These are phyloP conservation scores for Podabrus alpinus DNA, from an alignment of 2,888 invertebrate genomes.

Conservation along the genomic window DNA sequence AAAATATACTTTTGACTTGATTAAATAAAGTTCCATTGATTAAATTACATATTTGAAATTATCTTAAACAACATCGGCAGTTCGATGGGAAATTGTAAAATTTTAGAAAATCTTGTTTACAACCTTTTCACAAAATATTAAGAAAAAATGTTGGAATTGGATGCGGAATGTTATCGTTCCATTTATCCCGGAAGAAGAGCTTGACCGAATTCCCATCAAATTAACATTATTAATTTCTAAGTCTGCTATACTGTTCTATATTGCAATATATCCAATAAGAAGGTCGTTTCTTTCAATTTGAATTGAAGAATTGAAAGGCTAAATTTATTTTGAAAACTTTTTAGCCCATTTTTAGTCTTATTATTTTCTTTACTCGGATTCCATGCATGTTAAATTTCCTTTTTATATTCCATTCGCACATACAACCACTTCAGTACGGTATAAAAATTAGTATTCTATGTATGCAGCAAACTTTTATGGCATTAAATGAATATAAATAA, in stretches of 20 bases:
- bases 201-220: neutral
- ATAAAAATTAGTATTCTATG: neutral
- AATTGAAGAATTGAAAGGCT: neutral
- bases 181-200: too few relatives aligned
- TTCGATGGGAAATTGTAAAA: too few relatives aligned
- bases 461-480: neutral
- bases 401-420: neutral
- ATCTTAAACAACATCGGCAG: neutral
- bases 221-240: too few relatives aligned
- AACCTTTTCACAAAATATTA: too few relatives aligned
- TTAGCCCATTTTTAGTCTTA: neutral
- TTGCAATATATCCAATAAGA: too few relatives aligned
- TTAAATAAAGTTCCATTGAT: neutral
- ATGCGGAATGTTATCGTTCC: too few relatives aligned
- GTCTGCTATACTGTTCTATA: too few relatives aligned
- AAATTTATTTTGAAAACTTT: neutral
- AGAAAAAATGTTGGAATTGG: too few relatives aligned
- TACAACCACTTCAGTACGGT: neutral
- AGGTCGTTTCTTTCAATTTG: neutral
- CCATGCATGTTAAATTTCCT: neutral
- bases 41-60: neutral
- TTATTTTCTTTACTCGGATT: neutral
- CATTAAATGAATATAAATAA: neutral
- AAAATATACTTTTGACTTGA: neutral
- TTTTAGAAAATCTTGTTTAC: too few relatives aligned